Evolutionary conservation across 2,797 vertebrate species (phyloP).

Genomic region (Enteromius radiatus): DNA sequence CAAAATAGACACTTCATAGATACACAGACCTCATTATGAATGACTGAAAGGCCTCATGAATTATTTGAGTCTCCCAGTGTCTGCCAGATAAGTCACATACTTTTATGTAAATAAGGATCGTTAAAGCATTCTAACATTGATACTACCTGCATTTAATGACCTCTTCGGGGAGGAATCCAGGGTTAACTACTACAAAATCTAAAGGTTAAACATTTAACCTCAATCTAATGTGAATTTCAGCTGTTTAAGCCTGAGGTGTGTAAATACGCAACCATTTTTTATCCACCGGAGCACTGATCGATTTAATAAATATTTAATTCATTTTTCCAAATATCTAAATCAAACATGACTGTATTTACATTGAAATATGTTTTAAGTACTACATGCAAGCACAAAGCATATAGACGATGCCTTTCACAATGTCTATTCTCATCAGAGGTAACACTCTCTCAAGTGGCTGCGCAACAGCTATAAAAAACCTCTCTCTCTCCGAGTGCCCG

Average conservation of each 20-base stretch:
- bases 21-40: slow-evolving; percentile 74
- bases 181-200: background rate
- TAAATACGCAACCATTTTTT: background rate
- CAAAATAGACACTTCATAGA: slow-evolving; percentile 68
- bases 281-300: background rate
- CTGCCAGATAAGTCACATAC: slow-evolving; percentile 34
- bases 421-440: slow-evolving; percentile 52
- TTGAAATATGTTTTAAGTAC: background rate
- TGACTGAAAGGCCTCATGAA: slow-evolving; percentile 72
- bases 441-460: slow-evolving; percentile 59
- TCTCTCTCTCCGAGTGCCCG: slow-evolving; percentile 46
- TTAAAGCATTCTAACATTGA: background rate
- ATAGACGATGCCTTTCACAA: background rate
- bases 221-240: background rate
- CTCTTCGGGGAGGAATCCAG: background rate
- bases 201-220: background rate
- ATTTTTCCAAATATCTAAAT: background rate
- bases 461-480: slow-evolving; percentile 54
- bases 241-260: background rate
- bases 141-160: background rate
- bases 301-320: slow-evolving; percentile 4
- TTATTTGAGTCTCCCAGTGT: slow-evolving; percentile 67
- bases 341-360: background rate
- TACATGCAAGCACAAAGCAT: background rate
- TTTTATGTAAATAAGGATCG: slow-evolving; percentile 34